These are phyloP conservation scores for Neosalanx taihuensis DNA, from an alignment of 2,797 vertebrate species.

Conservation along the genomic window DNA sequence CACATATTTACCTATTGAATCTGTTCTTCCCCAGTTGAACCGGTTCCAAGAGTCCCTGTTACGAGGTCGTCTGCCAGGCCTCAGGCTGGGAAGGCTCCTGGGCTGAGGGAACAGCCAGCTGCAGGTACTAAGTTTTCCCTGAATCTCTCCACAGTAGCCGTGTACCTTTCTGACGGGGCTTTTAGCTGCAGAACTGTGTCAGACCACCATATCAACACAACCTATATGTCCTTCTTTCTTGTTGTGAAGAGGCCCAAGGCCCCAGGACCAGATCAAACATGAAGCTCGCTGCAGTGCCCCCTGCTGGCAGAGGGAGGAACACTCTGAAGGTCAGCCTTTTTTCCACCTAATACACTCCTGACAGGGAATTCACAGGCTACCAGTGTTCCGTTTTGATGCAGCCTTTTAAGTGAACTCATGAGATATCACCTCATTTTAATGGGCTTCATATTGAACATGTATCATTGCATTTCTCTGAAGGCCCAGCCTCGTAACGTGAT, in stretches of 20 bases:
- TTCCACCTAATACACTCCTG: not conserved
- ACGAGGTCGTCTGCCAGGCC: conserved; percentile 57
- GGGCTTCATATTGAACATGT: not conserved
- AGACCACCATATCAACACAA: not conserved
- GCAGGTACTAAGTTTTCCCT: conserved; percentile 49
- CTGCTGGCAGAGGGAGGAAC: conserved; percentile 38
- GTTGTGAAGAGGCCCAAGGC: conserved; percentile 39
- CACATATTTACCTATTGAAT: too few species aligned
- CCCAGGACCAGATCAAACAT: conserved; percentile 55
- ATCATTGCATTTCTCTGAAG: not conserved
- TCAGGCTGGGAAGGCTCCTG: conserved; percentile 35
- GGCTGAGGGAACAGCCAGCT: conserved; percentile 39
- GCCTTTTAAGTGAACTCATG: not conserved
- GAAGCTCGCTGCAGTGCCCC: conserved; percentile 34
- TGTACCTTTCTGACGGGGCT: not conserved
- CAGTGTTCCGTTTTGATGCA: not conserved
- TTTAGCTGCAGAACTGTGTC: not conserved
- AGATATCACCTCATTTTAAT: not conserved
- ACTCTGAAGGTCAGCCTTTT: conserved; percentile 46
- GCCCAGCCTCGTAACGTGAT: conserved; percentile 31
- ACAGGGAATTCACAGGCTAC: conserved; percentile 23
- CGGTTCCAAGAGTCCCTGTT: conserved; percentile 25
- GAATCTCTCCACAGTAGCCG: not conserved
- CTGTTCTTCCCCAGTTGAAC: conserved; percentile 38
- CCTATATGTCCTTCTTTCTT: not conserved